Base-by-base conservation (phyloP, 2,888 invertebrate species). In the Cryptophagus acutangulus region DNA sequence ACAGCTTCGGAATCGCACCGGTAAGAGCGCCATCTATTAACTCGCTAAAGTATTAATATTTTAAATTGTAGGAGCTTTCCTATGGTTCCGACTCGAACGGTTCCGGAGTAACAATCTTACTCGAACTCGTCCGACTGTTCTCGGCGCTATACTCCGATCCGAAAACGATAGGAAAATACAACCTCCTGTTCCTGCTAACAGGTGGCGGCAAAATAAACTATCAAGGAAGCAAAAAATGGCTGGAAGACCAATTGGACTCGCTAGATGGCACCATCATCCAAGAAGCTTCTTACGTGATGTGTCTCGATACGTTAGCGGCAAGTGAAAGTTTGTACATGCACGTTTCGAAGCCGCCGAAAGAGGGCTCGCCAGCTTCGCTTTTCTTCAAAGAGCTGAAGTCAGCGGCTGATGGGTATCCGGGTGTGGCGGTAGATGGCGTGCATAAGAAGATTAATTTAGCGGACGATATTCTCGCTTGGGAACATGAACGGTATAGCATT, bases 371-470 rank as follows among this genome's bases (percentile, higher is more conserved):
- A 0, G 82, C 88, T 3, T 78, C 79, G 50, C 71, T 76, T 6
- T 74, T 84, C 52, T 78, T 73, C 48, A 76, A 82, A 70, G 76
- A 82, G 56, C 62, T 86, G n/a, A 76, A 79, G 60, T 65, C 71
- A 35, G 68, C 74, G 3, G 72, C 77, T 0, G 69, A 71, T 28
- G 63, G 70, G 33, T 63, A 73, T 31, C 69, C 69, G 1, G 38
- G 70, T 0, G 65, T 74, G 1, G 71, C 71, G 2, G 73, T 84
- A 8, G 81, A 85, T 45, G 76, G 87, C 31, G 78, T 83, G 4
- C 94, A 96, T 61, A 96, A 96, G 72, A 97, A 97, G 74, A 97
- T 99, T 55, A 95, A 95, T 73, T 72, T 97, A 38, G 93, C 92
- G 0, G 93, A 95, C 37, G 88, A 90, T 52, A 76, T 84, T 39